Conservation (phyloP, 2,797 vertebrate genomes). For the Peromyscus melanophrys region DNA sequence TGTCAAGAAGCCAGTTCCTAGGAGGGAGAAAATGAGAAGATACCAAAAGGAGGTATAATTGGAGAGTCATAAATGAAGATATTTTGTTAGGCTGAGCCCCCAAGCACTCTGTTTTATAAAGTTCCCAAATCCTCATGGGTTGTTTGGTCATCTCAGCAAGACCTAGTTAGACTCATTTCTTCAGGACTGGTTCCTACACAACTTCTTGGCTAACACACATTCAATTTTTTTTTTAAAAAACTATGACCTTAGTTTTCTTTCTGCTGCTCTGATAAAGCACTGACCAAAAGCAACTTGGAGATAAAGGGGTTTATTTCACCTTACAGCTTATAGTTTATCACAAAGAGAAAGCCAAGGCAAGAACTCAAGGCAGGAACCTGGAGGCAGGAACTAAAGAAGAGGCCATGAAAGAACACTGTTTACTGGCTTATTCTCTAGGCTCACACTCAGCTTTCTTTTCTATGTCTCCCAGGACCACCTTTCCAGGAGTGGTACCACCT, state of each 20-base stretch:
- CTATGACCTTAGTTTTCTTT: neutral
- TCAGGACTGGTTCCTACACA: neutral
- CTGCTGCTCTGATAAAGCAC: neutral
- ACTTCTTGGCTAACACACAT: neutral
- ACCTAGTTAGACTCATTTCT: neutral
- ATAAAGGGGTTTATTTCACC: neutral
- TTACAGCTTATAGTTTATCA: neutral
- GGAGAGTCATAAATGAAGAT: neutral
- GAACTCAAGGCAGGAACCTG: neutral
- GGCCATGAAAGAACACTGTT: neutral
- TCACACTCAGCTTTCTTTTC: neutral
- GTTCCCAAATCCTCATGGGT: neutral
- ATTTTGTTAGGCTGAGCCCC: neutral
- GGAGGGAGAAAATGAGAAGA: slow-evolving; percentile 15
- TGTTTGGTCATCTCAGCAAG: slow-evolving; percentile 34
- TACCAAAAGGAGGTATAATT: neutral
- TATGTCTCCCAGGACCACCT: neutral
- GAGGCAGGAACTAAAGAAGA: neutral
- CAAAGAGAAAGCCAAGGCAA: neutral
- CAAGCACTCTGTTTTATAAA: neutral
- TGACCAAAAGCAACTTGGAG: neutral
- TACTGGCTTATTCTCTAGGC: neutral
- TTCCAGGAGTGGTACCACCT: neutral
- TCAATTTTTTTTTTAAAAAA: neutral
- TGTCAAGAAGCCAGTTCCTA: neutral